phyloP scores from a whole-genome alignment of 2,888 invertebrate genomes.

The Rotaria sp. region DNA sequence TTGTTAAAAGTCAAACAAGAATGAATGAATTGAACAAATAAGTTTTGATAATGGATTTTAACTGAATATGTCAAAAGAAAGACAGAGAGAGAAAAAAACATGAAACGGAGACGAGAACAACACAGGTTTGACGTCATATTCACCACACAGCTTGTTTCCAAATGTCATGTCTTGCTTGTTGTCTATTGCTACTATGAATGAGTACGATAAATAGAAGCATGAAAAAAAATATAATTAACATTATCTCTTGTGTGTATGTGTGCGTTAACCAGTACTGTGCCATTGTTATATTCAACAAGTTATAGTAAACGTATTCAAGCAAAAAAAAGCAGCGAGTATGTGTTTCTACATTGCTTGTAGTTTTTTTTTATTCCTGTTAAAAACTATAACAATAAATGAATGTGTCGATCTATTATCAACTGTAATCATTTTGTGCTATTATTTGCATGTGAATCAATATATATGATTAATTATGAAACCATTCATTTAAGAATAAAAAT shows the following conservation, averaged over 20 bases:
- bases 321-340: not conserved
- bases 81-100: not conserved
- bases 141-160: not conserved
- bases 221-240: not conserved
- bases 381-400: too few relatives aligned
- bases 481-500: not conserved
- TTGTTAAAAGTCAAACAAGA: not conserved
- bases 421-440: not conserved
- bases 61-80: not conserved
- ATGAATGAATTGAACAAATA: not conserved
- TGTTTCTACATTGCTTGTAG: not conserved
- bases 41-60: not conserved
- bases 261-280: not conserved
- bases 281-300: not conserved
- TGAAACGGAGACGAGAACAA: too few relatives aligned
- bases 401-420: not conserved
- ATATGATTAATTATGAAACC: not conserved
- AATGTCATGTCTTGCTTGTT: not conserved
- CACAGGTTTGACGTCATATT: not conserved
- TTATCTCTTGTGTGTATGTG: not conserved
- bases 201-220: too few relatives aligned
- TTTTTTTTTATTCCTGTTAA: too few relatives aligned
- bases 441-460: not conserved
- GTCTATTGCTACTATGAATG: too few relatives aligned
- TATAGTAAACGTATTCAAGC: not conserved